Conservation (phyloP, 2,113 vertebrate genomes). For the Abramis brama region DNA sequence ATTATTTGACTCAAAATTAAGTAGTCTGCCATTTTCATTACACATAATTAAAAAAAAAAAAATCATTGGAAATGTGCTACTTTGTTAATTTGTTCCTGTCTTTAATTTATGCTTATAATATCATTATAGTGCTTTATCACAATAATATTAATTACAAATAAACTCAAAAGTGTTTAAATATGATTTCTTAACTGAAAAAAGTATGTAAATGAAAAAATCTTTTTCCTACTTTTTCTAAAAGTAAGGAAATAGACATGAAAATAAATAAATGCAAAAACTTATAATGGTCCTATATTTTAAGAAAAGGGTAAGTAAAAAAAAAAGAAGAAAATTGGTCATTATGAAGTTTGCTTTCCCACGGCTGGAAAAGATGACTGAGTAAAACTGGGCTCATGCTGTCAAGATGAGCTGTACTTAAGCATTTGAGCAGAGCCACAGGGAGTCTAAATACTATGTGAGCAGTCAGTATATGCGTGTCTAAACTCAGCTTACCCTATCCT, state of each 20-base stretch:
- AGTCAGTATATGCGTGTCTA: conserved; percentile 46
- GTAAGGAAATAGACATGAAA: neutral
- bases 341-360: neutral
- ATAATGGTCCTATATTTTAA: neutral
- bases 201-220: neutral
- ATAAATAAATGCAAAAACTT: neutral
- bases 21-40: too few relatives aligned
- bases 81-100: neutral
- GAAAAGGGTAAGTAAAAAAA: too few relatives aligned
- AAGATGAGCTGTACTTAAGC: conserved; percentile 34
- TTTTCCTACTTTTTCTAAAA: neutral
- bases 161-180: neutral
- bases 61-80: too few relatives aligned
- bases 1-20: neutral
- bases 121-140: neutral
- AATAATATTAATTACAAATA: neutral
- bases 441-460: conserved; percentile 27
- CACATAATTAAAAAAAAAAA: neutral
- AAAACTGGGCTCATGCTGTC: conserved; percentile 1
- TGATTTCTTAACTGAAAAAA: neutral
- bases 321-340: neutral
- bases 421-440: conserved; percentile 3
- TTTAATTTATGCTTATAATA: neutral
- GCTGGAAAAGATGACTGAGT: neutral
- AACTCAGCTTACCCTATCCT: conserved; percentile 50